Percentiles rank a stretch among this genome's conserved stretches.
These are phyloP conservation scores for Cynopterus brachyotis DNA, from an alignment of 2,113 vertebrate species.

Conservation along the genomic window DNA sequence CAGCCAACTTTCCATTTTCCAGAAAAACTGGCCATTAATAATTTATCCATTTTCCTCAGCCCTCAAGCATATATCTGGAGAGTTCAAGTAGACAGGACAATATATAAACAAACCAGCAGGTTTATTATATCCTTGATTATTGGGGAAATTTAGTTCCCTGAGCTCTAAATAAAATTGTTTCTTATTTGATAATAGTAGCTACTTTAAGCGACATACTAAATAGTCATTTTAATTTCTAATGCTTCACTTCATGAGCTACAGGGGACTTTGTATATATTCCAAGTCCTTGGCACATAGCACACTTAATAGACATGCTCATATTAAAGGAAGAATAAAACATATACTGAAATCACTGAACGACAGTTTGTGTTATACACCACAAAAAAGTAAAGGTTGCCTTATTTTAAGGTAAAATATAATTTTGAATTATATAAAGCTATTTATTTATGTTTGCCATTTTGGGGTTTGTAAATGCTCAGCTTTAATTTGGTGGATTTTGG, in stretches of 20 bases:
- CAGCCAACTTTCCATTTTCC: background rate
- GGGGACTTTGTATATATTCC: background rate
- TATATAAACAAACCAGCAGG: background rate
- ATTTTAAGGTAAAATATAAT: background rate
- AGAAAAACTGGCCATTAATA: background rate
- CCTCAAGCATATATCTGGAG: background rate
- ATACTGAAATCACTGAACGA: background rate
- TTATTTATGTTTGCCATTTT: background rate
- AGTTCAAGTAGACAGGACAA: background rate
- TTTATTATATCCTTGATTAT: background rate
- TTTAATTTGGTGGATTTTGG: slow-evolving; percentile 35
- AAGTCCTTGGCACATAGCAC: background rate
- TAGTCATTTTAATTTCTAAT: background rate
- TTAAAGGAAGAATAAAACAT: background rate
- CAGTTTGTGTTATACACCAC: background rate
- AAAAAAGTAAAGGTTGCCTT: background rate
- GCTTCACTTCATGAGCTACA: background rate
- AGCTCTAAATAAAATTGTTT: background rate
- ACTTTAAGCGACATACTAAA: background rate
- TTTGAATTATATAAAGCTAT: background rate
- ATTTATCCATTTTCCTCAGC: background rate
- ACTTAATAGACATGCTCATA: background rate
- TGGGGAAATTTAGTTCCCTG: background rate
- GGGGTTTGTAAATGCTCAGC: background rate
- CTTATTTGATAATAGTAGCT: background rate